Conservation (phyloP, 2,888 invertebrate genomes). For the Meteorus cinctellus region DNA sequence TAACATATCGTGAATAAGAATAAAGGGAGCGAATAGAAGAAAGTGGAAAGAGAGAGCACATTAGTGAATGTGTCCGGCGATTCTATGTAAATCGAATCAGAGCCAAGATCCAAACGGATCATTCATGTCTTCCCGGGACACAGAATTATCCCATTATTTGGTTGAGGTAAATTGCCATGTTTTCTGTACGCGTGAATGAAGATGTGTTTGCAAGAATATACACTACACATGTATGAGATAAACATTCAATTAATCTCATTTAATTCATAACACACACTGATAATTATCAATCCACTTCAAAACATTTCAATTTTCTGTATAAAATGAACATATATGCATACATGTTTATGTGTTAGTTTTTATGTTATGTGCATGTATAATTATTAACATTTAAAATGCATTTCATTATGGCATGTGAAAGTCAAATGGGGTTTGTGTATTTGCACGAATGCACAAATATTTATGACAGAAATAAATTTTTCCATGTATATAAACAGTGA, state of each 20-base stretch:
- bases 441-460: background rate
- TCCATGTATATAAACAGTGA: background rate
- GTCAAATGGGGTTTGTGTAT: background rate
- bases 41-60: conserved; percentile 4
- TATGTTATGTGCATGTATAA: background rate
- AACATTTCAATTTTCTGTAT: conserved; percentile 23
- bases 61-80: conserved; percentile 38
- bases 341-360: background rate
- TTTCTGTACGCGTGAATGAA: background rate
- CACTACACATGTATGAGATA: background rate
- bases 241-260: background rate
- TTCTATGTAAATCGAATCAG: conserved; percentile 42
- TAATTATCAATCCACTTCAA: conserved; percentile 27
- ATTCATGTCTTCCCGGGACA: conserved; percentile 37
- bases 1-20: background rate
- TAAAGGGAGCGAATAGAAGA: background rate
- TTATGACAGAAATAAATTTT: background rate
- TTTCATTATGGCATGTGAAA: conserved; percentile 2
- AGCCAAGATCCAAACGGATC: conserved; percentile 39
- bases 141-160: conserved; percentile 2
- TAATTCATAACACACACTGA: background rate
- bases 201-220: background rate
- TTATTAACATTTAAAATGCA: background rate
- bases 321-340: background rate
- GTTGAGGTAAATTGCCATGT: conserved; percentile 12